These are phyloP conservation scores for Coracias cyanogaster DNA, from an alignment of 2,797 vertebrate species.

Conservation along the genomic window DNA sequence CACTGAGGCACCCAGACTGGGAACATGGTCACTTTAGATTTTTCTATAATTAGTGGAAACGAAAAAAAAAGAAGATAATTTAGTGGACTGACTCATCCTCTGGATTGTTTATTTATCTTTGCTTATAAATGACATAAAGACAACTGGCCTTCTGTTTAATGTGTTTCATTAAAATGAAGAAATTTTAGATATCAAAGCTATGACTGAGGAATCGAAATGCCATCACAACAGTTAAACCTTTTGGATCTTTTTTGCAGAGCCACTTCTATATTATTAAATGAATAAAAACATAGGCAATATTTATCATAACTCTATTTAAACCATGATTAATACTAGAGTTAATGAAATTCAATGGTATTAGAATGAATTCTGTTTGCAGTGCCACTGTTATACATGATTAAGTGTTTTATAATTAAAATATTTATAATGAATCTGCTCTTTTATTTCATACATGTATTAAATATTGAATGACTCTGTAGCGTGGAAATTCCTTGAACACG, in stretches of 20 bases:
- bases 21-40: not conserved
- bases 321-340: not conserved
- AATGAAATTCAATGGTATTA: not conserved
- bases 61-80: not conserved
- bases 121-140: not conserved
- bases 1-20: not conserved
- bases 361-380: not conserved
- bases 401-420: not conserved
- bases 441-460: constrained; percentile 29
- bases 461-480: not conserved
- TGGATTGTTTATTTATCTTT: not conserved
- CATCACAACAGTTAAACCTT: not conserved
- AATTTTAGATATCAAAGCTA: not conserved
- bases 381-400: not conserved
- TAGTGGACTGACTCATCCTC: not conserved
- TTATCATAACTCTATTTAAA: not conserved
- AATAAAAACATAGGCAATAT: not conserved
- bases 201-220: not conserved
- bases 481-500: constrained; percentile 54
- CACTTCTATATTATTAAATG: not conserved
- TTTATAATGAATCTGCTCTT: not conserved
- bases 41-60: not conserved
- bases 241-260: not conserved
- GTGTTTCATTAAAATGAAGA: not conserved
- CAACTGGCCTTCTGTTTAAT: not conserved